phyloP scores from a whole-genome alignment of 2,888 invertebrate genomes.

The Lasioglossum morio region DNA sequence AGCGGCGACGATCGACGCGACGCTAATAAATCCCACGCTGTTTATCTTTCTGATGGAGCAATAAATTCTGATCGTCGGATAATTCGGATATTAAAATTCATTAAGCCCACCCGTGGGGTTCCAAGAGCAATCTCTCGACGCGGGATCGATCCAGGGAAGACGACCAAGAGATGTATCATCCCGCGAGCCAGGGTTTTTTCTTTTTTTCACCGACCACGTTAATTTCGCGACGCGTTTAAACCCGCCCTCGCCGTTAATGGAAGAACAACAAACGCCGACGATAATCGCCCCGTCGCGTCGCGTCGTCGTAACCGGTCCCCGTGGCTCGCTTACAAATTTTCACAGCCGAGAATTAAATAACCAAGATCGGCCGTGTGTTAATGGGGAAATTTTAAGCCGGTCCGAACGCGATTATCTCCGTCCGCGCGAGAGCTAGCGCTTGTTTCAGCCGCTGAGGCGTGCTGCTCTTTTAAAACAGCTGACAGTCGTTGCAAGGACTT shows the following conservation, averaged over 20 bases:
- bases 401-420: conserved; percentile 5
- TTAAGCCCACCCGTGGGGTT: neutral
- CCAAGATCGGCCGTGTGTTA: neutral
- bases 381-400: conserved; percentile 6
- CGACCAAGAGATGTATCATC: neutral
- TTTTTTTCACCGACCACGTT: neutral
- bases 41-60: conserved; percentile 42
- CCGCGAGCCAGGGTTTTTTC: neutral
- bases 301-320: neutral
- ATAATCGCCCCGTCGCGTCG: neutral
- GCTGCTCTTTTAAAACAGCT: neutral
- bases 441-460: neutral
- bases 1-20: conserved; percentile 3
- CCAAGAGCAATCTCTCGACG: neutral
- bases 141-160: neutral
- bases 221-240: conserved; percentile 6
- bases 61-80: conserved; percentile 49
- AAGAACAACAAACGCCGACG: conserved; percentile 5
- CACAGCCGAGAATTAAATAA: neutral
- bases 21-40: conserved; percentile 52
- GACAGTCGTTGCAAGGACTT: neutral
- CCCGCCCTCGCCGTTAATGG: neutral
- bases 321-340: neutral
- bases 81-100: conserved; percentile 35
- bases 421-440: neutral